Evolutionary conservation across 1,140 invertebrate species (phyloP).

Genomic region (Dinothrombium tinctorium): DNA sequence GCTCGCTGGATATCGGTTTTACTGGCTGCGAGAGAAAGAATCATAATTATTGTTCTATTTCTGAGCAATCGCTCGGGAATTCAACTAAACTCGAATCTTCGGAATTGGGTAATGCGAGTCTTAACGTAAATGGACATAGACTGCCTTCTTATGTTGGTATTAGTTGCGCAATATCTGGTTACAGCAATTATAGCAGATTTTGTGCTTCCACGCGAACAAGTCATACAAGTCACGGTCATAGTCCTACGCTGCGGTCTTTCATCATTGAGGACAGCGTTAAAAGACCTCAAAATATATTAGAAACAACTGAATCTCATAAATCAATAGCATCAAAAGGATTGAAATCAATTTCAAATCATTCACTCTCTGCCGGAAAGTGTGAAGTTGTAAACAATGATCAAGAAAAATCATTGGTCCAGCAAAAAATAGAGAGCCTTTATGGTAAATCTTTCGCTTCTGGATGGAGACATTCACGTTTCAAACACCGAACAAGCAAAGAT

Average conservation of each 20-base stretch:
- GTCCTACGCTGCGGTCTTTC: neutral
- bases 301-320: neutral
- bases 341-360: neutral
- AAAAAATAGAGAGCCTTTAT: conserved; percentile 59
- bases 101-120: no score
- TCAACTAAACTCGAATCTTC: no score
- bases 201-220: conserved; percentile 34
- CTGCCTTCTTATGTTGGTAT: conserved; percentile 56
- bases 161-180: conserved; percentile 68
- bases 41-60: no score
- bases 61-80: no score
- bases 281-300: neutral
- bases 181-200: conserved; percentile 56
- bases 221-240: no score
- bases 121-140: neutral
- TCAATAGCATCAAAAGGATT: neutral
- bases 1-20: no score
- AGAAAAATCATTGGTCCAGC: conserved; percentile 49
- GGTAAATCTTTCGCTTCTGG: conserved; percentile 25
- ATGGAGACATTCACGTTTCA: conserved; percentile 10
- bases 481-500: neutral
- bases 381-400: neutral
- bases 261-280: neutral
- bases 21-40: no score
- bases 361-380: neutral